Evolutionary conservation across 2,113 vertebrate species (phyloP).

Genomic region (Carassius auratus): DNA sequence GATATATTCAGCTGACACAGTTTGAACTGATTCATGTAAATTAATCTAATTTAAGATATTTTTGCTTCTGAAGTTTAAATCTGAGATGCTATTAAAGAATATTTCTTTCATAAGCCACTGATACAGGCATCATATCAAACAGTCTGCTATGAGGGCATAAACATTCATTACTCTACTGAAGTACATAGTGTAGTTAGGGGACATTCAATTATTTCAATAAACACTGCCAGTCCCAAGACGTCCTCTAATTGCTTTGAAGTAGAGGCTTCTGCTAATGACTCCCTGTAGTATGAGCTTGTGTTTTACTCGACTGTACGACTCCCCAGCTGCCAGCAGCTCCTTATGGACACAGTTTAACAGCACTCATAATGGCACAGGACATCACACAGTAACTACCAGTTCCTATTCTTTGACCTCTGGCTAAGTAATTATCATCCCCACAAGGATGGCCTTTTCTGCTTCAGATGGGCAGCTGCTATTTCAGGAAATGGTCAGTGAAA

Average conservation of each 20-base stretch:
- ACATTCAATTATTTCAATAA: slow-evolving; percentile 44
- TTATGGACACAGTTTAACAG: slow-evolving; percentile 36
- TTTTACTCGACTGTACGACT: background rate
- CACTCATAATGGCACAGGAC: slow-evolving; percentile 29
- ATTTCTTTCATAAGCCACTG: background rate
- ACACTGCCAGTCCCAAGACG: slow-evolving; percentile 22
- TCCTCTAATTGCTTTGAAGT: slow-evolving; percentile 22
- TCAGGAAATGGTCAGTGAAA: slow-evolving; percentile 16
- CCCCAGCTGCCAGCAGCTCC: slow-evolving; percentile 11
- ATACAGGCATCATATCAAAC: background rate
- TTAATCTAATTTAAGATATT: background rate
- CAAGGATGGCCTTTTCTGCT: slow-evolving; percentile 24
- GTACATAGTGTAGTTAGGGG: slow-evolving; percentile 3
- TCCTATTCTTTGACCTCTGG: slow-evolving; percentile 45
- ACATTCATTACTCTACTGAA: slow-evolving; percentile 17
- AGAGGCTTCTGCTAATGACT: slow-evolving; percentile 28
- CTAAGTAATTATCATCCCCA: slow-evolving; percentile 43
- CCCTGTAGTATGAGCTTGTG: slow-evolving; percentile 18
- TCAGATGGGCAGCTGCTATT: slow-evolving; percentile 19
- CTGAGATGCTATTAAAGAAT: background rate
- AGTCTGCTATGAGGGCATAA: background rate
- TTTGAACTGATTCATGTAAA: too few species aligned
- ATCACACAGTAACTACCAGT: slow-evolving; percentile 33
- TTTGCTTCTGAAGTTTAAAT: background rate
- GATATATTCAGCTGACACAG: background rate